These are phyloP conservation scores for Mastigias papua DNA, from an alignment of 30 jellyfish, hydroid and myxozoan genomes.

Conservation along the genomic window DNA sequence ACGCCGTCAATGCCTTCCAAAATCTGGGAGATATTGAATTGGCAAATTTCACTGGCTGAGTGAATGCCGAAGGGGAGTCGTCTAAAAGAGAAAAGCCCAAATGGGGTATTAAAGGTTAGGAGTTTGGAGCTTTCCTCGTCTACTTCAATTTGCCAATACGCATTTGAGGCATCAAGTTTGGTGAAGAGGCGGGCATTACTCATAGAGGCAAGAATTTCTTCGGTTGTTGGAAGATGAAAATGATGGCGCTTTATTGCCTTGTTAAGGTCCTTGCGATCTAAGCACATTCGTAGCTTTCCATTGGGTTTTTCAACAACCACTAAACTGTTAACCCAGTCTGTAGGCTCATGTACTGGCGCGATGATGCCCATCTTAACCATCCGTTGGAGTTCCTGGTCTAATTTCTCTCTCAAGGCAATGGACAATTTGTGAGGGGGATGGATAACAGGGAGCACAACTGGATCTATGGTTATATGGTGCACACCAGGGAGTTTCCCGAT, in stretches of 20 bases:
- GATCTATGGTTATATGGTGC: slow-evolving; percentile 69
- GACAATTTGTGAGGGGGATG: no score
- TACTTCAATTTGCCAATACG: slow-evolving; percentile 71
- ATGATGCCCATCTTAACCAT: no score
- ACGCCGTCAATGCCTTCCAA: slow-evolving; percentile 59
- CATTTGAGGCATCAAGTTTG: slow-evolving; percentile 77
- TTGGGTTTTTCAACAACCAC: no score
- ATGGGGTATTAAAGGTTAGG: no score
- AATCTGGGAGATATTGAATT: slow-evolving; percentile 42
- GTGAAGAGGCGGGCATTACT: slow-evolving; percentile 67
- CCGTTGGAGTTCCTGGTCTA: no score
- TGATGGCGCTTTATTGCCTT: slow-evolving; percentile 72
- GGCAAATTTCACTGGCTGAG: slow-evolving; percentile 79
- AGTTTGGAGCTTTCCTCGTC: no score
- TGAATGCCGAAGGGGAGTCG: no score
- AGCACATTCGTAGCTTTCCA: slow-evolving; percentile 88
- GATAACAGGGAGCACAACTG: slow-evolving; percentile 60
- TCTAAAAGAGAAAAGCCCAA: slow-evolving; percentile 50
- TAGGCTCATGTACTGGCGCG: no score
- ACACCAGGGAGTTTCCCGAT: slow-evolving; percentile 74
- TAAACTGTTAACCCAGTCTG: no score
- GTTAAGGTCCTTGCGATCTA: slow-evolving; percentile 76
- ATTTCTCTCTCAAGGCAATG: no score
- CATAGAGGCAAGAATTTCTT: no score
- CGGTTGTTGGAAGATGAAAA: slow-evolving; percentile 77